phyloP scores from a whole-genome alignment of 2,888 invertebrate species.

The Caenorhabditis japonica region DNA sequence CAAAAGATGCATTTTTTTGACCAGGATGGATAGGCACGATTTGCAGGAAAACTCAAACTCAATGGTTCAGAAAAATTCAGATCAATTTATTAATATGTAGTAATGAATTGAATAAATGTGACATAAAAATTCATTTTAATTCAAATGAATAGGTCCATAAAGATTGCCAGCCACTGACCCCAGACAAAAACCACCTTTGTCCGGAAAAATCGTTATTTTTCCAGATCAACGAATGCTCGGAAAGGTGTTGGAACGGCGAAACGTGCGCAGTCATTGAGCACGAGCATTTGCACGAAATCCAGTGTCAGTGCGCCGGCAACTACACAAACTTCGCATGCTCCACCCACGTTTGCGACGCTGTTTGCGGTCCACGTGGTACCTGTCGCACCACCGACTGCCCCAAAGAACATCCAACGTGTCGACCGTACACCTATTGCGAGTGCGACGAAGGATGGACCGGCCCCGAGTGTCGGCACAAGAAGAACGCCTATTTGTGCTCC shows the following conservation, averaged over 20 bases:
- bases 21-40: too few relatives aligned
- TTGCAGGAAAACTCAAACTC: too few relatives aligned
- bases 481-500: slow-evolving; percentile 6
- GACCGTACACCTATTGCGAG: slow-evolving; percentile 27
- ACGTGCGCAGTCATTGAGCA: slow-evolving; percentile 22
- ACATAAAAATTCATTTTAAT: too few relatives aligned
- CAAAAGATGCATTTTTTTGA: too few relatives aligned
- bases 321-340: slow-evolving; percentile 30
- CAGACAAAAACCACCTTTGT: too few relatives aligned
- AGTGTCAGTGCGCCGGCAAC: slow-evolving; percentile 30
- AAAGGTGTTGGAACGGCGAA: slow-evolving; percentile 46
- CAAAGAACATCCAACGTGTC: slow-evolving; percentile 16
- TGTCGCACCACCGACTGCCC: slow-evolving; percentile 31
- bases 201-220: too few relatives aligned
- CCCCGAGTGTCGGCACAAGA: slow-evolving; percentile 26
- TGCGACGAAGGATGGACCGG: slow-evolving; percentile 49
- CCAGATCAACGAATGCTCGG: slow-evolving; percentile 35
- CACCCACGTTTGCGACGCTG: slow-evolving; percentile 41
- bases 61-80: too few relatives aligned
- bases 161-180: too few relatives aligned
- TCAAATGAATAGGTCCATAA: too few relatives aligned
- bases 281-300: slow-evolving; percentile 2
- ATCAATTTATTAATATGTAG: too few relatives aligned
- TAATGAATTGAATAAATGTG: too few relatives aligned
- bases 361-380: slow-evolving; percentile 42